phyloP scores from a whole-genome alignment of 2,113 vertebrate species.

The Megaptera novaeangliae region DNA sequence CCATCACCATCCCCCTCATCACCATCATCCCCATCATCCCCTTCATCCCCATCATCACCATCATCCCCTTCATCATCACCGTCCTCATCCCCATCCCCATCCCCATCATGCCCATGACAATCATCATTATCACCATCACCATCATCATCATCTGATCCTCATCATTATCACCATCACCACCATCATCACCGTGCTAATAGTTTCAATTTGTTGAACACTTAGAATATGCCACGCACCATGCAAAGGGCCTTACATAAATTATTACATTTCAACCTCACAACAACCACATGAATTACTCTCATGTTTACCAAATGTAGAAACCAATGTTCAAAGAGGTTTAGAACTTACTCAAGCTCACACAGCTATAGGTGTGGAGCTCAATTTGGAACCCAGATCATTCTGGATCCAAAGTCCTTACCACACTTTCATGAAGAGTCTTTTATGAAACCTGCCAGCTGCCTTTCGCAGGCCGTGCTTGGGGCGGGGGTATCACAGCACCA shows the following conservation, averaged over 20 bases:
- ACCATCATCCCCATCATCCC: no score
- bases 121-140: not conserved
- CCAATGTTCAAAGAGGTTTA: not conserved
- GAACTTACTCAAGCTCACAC: not conserved
- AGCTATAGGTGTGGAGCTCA: not conserved
- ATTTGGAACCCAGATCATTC: not conserved
- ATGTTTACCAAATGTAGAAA: not conserved
- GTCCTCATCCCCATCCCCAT: not conserved
- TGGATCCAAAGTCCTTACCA: not conserved
- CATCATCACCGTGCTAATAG: not conserved
- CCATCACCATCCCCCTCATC: no score
- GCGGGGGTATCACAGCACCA: no score
- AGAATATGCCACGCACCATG: accelerated
- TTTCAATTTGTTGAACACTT: not conserved
- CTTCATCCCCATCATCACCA: no score
- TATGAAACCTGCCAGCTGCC: no score
- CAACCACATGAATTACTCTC: not conserved
- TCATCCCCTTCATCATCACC: no score
- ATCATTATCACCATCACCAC: no score
- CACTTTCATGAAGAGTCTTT: not conserved
- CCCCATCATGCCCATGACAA: not conserved
- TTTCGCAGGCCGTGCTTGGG: no score
- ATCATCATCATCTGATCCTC: accelerated
- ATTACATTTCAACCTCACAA: not conserved
- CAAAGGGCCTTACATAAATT: not conserved